Base-by-base conservation (phyloP, 2,888 invertebrate genomes). In the Serrognathus titanus region DNA sequence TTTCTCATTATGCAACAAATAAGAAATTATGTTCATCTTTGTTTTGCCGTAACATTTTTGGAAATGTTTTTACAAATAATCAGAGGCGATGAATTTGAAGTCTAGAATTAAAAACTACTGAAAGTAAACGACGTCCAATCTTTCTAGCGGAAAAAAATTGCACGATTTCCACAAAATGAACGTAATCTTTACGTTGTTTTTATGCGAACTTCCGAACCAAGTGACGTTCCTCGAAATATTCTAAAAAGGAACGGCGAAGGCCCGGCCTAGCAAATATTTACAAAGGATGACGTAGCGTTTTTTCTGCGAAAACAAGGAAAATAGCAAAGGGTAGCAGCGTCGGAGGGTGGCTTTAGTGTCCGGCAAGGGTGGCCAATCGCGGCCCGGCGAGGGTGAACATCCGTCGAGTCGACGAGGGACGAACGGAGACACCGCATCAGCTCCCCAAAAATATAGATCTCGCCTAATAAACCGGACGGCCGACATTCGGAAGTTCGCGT, bases 261-360 rank as follows among this genome's bases (percentile, higher is more conserved):
- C 24, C 24, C 24, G 24, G 24, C 24, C 24, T 31, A 31, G 24
- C 43, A 54, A 37, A 24, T 9, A 41, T 41, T 59, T 47, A 51
- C 57, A 61, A 54, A 58, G 57, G 67, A 66, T 67, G 67, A 67
- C 62, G 62, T 50, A 54, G 63, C 65, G 58, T 60, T 65, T 67
- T 67, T 66, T 64, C 51, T 61, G 55, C 57, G 65, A 65, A 67
- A 68, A 68, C 63, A 67, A 66, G 63, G 63, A 63, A 58, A 68
- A 64, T 63, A 64, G 67, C 65, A 71, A 72, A 70, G 71, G 71
- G 71, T 72, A 67, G 67, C 61, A 41, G 11, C 37, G 48, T 51
- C 62, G 57, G 66, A 69, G 72, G 72, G 73, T 72, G 68, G 70
- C 67, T 67, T 68, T 68, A 67, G 67, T 70, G 69, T 69, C 69